Evolutionary conservation across 2,888 invertebrate genomes (phyloP).

Genomic region (Antheraea assamensis): DNA sequence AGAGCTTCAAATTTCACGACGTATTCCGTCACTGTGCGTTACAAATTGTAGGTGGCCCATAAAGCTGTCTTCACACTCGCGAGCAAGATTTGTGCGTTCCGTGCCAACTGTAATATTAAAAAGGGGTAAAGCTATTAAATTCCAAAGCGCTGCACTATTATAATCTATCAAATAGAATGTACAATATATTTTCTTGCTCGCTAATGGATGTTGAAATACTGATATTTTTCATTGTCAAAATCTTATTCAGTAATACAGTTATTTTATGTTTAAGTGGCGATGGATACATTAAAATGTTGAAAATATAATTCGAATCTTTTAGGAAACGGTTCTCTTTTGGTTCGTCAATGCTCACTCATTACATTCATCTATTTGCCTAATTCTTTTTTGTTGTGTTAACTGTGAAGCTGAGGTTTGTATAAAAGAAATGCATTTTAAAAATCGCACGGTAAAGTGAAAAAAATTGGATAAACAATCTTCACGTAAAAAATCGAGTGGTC

Average conservation of each 20-base stretch:
- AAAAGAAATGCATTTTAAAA: too few species aligned
- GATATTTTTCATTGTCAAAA: background rate
- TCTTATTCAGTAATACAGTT: background rate
- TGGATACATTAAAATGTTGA: too few species aligned
- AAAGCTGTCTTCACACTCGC: constrained; percentile 25
- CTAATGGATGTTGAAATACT: background rate
- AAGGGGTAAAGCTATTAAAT: constrained; percentile 19
- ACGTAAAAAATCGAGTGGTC: too few species aligned
- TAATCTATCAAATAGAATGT: constrained; percentile 16
- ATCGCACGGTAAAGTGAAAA: too few species aligned
- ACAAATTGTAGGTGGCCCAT: constrained; percentile 19
- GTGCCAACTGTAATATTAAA: constrained; percentile 22
- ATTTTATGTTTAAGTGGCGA: background rate
- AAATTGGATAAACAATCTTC: too few species aligned
- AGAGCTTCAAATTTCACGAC: background rate
- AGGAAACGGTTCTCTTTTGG: too few species aligned
- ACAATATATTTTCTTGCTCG: background rate
- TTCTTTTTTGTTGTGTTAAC: too few species aligned
- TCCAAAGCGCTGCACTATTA: constrained; percentile 12
- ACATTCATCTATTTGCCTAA: too few species aligned
- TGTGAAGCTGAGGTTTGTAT: too few species aligned
- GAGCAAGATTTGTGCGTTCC: constrained; percentile 22
- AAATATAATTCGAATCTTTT: too few species aligned
- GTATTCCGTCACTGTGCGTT: constrained; percentile 8
- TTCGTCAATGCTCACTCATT: too few species aligned